Base-by-base conservation (phyloP, 92 coral and sea anemone genomes). In the Porites cylindrica region DNA sequence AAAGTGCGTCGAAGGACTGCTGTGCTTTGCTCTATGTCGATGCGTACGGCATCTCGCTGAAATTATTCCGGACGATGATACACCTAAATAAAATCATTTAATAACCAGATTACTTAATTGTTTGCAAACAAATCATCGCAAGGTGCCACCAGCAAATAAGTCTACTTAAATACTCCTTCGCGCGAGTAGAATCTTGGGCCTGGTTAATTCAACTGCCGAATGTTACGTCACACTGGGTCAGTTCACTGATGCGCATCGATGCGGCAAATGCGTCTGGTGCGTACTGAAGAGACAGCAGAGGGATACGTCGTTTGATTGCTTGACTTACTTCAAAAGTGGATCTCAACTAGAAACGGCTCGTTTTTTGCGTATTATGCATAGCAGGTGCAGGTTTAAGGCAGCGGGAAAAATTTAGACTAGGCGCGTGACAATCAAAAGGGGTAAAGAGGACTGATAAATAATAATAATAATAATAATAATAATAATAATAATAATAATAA, bases 1-100 rank as follows among this genome's bases (percentile, higher is more conserved):
- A 74, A 59, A 82, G 63, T 82, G 86, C 78, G 86, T 72, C 86
- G 67, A 1, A 29, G 64, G 72, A 58, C 20, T 38, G 4, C 9
- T 6, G 8, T 29, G 20, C 14, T 58, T 3, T 38, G 0, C 0
- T 3, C 0, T 38, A 38, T 38, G 47, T 38, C 6, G 47, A 3
- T 38, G 47, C 47, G 47, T 38, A 38, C 47, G 47, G 47, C 6
- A 38, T 38, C 47, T 38, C 47, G 47, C 47, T 38, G 47, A 38
- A 38, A 38, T 38, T 38, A 38, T 38, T 38, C 47, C 47, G 19
- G 61, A 32, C 1, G 4, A 18, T 1, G 10, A 70, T 23, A 14
- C 61, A 56, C 13, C 16, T 9, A 11, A 14, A 56, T 14, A 10
- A 56, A 56, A 10, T 10, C 16, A 56, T 12, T 10, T 14, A 56